Evolutionary conservation across 2,113 vertebrate species (phyloP).

Genomic region (Lanius ludovicianus): DNA sequence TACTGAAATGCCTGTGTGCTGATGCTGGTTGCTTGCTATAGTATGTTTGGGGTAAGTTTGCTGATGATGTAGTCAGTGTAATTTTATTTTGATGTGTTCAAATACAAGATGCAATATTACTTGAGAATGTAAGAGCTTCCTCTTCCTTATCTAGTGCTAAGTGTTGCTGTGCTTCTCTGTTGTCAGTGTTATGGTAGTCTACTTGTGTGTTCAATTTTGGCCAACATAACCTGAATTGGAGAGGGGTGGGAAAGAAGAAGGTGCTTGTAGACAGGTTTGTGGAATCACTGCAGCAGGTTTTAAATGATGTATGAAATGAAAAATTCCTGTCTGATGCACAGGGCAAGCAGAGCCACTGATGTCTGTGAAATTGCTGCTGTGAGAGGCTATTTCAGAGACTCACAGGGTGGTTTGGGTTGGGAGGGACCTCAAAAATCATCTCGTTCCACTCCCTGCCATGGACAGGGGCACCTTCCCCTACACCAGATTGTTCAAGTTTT

Average conservation of each 20-base stretch:
- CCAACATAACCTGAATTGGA: background rate
- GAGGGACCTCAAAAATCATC: background rate
- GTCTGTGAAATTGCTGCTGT: background rate
- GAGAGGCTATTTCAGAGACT: conserved; percentile 24
- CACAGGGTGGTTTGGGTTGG: background rate
- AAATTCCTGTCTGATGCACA: conserved; percentile 66
- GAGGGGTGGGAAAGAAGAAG: background rate
- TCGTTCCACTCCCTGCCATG: background rate
- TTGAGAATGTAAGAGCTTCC: background rate
- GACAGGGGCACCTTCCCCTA: background rate
- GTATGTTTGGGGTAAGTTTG: background rate
- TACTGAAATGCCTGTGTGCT: background rate
- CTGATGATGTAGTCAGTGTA: background rate
- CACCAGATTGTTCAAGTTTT: background rate
- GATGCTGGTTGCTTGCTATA: background rate
- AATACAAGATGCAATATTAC: background rate
- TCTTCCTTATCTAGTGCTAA: background rate
- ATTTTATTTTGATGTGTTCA: background rate
- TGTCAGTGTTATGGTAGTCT: background rate
- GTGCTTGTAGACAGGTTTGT: conserved; percentile 50
- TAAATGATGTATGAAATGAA: conserved; percentile 79
- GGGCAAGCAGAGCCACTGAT: background rate
- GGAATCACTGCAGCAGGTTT: conserved; percentile 65
- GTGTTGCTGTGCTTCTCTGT: background rate
- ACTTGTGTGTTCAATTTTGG: background rate